Evolutionary conservation across 2,797 vertebrate genomes (phyloP).

Genomic region (Aulostomus chinensis): DNA sequence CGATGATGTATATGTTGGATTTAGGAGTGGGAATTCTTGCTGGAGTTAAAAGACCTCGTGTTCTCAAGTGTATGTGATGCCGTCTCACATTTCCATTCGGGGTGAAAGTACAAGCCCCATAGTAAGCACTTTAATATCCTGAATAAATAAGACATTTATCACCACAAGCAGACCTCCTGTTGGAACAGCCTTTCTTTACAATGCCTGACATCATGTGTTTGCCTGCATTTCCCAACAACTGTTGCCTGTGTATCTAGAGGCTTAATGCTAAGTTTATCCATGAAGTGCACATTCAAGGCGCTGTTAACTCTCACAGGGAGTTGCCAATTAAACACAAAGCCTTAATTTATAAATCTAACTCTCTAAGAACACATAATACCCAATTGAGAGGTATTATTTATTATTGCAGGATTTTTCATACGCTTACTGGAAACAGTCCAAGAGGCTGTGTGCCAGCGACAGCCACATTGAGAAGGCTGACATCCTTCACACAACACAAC

Average conservation of each 20-base stretch:
- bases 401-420: conserved; percentile 63
- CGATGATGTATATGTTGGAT: conserved; percentile 44
- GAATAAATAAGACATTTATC: conserved; percentile 70
- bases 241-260: conserved; percentile 65
- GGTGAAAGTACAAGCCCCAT: conserved; percentile 49
- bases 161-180: conserved; percentile 67
- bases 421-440: conserved; percentile 53
- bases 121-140: conserved; percentile 54
- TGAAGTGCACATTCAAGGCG: conserved; percentile 76
- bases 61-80: conserved; percentile 21
- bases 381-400: conserved; percentile 70
- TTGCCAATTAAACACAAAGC: conserved; percentile 73
- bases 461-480: conserved; percentile 39
- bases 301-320: conserved; percentile 65
- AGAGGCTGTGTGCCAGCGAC: conserved; percentile 38
- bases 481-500: no score
- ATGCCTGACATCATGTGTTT: conserved; percentile 78
- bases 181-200: conserved; percentile 68
- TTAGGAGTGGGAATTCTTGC: conserved; percentile 40
- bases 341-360: conserved; percentile 71
- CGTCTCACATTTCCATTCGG: conserved; percentile 36
- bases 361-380: conserved; percentile 66
- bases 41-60: conserved; percentile 45
- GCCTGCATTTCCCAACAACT: conserved; percentile 68
- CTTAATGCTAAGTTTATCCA: conserved; percentile 69